Conservation (phyloP, 2,113 vertebrate species). For the Nicator chloris region DNA sequence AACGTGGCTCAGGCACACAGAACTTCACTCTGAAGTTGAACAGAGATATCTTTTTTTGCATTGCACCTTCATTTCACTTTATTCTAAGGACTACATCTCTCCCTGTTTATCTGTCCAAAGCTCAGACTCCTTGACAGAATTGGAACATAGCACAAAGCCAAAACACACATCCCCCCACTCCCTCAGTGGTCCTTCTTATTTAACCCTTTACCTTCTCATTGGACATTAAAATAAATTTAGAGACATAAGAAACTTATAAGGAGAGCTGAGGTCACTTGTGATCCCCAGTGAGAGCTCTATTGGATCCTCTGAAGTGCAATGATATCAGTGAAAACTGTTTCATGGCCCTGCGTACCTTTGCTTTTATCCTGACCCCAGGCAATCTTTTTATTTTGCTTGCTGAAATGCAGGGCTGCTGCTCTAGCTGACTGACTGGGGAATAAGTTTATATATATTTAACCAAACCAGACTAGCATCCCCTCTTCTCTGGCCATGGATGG, state of each 20-base stretch:
- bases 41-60: not conserved
- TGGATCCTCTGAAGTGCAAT: constrained; percentile 39
- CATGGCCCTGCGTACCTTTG: constrained; percentile 52
- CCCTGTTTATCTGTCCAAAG: not conserved
- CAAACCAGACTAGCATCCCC: constrained; percentile 26
- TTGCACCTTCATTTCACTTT: not conserved
- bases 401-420: constrained; percentile 47
- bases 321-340: constrained; percentile 38
- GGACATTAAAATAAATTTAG: not conserved
- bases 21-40: not conserved
- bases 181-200: not conserved
- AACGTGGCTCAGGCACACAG: not conserved
- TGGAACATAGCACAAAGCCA: not conserved
- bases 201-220: constrained; percentile 30
- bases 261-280: constrained; percentile 19
- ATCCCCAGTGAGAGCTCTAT: not conserved
- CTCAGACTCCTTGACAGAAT: constrained; percentile 1
- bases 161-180: not conserved
- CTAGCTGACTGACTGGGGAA: constrained; percentile 42
- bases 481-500: constrained; percentile 25
- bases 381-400: constrained; percentile 53
- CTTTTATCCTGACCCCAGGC: constrained; percentile 60
- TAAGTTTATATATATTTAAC: constrained; percentile 46
- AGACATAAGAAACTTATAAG: not conserved
- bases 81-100: not conserved